A percentile compares a stretch with the other conserved stretches of the same genome.
Conservation (phyloP, 2,797 vertebrate genomes). For the Galagoides demidoff region DNA sequence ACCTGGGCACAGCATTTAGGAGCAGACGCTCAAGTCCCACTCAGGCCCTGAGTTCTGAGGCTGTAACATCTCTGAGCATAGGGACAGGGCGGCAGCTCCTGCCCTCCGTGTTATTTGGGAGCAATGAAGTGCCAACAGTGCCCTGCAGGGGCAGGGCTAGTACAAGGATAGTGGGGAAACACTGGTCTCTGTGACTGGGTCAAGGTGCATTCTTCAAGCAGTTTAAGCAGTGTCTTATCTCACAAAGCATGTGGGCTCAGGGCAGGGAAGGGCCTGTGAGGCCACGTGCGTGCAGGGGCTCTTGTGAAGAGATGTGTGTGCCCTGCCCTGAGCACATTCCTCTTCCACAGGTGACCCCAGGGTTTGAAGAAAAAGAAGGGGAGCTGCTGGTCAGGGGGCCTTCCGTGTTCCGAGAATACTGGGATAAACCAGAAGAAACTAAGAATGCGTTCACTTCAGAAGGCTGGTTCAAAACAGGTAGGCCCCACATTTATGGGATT, state of each 20-base stretch:
- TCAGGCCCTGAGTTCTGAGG: background rate
- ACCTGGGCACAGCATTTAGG: background rate
- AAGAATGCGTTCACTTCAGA: slow-evolving; percentile 87
- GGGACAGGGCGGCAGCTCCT: rapidly evolving
- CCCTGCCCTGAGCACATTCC: background rate
- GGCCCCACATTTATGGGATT: rapidly evolving
- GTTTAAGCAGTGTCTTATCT: background rate
- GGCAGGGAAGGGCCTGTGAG: rapidly evolving
- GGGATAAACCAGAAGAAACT: slow-evolving; percentile 93
- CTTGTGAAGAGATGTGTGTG: rapidly evolving
- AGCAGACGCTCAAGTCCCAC: background rate
- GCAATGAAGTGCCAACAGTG: background rate
- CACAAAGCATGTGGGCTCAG: rapidly evolving
- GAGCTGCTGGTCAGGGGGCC: slow-evolving; percentile 94
- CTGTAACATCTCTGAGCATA: rapidly evolving
- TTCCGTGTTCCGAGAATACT: slow-evolving; percentile 95
- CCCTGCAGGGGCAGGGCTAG: background rate
- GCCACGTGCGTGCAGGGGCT: background rate
- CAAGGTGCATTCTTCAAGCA: background rate
- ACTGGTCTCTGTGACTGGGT: background rate
- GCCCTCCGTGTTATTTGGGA: background rate
- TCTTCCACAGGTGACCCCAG: slow-evolving; percentile 89
- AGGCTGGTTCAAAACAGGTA: slow-evolving; percentile 98
- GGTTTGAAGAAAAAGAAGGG: slow-evolving; percentile 93
- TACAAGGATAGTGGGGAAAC: too few species aligned